phyloP scores from a whole-genome alignment of 35 echinoderm and acorn worm genomes.

The Apostichopus californicus region DNA sequence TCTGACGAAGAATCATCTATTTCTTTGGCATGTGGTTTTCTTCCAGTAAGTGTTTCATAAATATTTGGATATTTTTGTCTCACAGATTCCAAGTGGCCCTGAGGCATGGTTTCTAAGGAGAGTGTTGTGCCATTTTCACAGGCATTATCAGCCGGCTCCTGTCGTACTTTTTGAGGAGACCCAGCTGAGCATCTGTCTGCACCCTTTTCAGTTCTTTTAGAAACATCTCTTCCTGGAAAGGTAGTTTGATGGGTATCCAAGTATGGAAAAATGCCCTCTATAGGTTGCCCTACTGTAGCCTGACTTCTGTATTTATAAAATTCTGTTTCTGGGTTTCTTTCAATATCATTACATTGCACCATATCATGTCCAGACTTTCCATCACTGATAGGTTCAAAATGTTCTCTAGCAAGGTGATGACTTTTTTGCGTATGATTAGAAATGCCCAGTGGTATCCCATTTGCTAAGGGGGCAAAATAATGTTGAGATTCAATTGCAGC shows the following conservation, averaged over 20 bases:
- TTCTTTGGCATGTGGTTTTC: background rate
- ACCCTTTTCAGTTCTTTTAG: background rate
- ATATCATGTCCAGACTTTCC: background rate
- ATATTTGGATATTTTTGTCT: slow-evolving; percentile 40
- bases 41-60: slow-evolving; percentile 53
- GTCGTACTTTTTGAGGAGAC: background rate
- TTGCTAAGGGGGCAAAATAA: too few species aligned
- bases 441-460: background rate
- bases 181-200: background rate
- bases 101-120: background rate
- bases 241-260: background rate
- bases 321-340: background rate
- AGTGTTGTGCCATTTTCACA: background rate
- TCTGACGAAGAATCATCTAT: background rate
- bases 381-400: background rate
- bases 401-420: background rate
- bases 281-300: background rate
- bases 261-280: background rate
- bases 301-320: background rate
- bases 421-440: background rate
- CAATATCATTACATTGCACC: background rate
- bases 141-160: background rate
- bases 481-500: too few species aligned
- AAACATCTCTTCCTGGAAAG: background rate
- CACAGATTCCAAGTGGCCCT: slow-evolving; percentile 33